A percentile compares a stretch with the other conserved stretches of the same genome.
These are phyloP conservation scores for Amphilophus citrinellus DNA, from an alignment of 2,113 vertebrate genomes.

Conservation along the genomic window DNA sequence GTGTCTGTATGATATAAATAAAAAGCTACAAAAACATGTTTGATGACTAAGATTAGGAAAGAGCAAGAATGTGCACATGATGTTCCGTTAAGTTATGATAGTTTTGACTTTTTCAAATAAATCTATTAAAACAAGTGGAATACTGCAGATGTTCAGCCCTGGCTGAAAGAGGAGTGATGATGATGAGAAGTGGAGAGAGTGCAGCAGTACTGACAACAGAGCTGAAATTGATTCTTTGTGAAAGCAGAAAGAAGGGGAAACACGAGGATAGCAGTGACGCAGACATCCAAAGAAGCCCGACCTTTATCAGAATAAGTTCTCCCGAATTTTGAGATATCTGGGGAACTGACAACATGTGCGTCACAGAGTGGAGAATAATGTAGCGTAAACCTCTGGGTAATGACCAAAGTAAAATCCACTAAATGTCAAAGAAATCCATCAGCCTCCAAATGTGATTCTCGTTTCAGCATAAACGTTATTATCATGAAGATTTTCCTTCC, in stretches of 20 bases:
- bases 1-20: constrained; percentile 9
- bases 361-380: constrained; percentile 60
- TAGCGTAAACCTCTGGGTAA: constrained; percentile 54
- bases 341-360: constrained; percentile 69
- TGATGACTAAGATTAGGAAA: background rate
- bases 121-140: constrained; percentile 51
- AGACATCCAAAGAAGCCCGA: constrained; percentile 60
- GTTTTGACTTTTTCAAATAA: constrained; percentile 35
- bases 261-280: constrained; percentile 70
- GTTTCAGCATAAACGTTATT: constrained; percentile 30
- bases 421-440: constrained; percentile 65
- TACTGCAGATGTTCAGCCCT: constrained; percentile 46
- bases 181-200: constrained; percentile 7
- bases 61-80: constrained; percentile 21
- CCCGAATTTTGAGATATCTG: constrained; percentile 58
- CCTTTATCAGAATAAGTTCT: constrained; percentile 66
- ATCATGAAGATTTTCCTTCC: background rate
- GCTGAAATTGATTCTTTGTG: constrained; percentile 64
- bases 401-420: constrained; percentile 29
- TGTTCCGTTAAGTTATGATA: constrained; percentile 33
- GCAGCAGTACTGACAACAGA: constrained; percentile 19
- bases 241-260: constrained; percentile 64
- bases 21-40: constrained; percentile 7
- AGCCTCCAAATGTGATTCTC: constrained; percentile 31
- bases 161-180: constrained; percentile 26